These are phyloP conservation scores for Porites lutea DNA, from an alignment of 64 coral and sea anemone genomes.

Conservation along the genomic window DNA sequence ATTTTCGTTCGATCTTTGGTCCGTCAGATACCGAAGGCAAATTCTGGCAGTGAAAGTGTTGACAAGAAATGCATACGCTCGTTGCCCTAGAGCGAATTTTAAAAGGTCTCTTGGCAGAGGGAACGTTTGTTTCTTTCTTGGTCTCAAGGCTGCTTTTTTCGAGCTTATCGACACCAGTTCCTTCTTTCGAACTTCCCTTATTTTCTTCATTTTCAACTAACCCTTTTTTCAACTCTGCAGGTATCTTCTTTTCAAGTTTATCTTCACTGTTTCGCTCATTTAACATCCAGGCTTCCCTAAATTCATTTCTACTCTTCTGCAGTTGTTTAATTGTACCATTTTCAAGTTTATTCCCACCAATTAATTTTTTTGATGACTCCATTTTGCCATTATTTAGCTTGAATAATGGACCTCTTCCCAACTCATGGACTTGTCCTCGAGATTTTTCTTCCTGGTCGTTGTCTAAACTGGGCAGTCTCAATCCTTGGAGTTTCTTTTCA, in stretches of 20 bases:
- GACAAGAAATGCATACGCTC: not conserved
- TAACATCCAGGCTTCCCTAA: too few species aligned
- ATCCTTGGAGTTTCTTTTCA: too few species aligned
- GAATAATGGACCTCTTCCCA: too few species aligned
- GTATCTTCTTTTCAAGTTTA: too few species aligned
- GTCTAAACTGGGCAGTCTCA: too few species aligned
- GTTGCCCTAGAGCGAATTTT: constrained; percentile 3
- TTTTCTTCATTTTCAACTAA: not conserved
- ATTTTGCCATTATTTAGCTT: too few species aligned
- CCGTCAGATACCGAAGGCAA: not conserved
- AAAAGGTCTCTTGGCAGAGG: not conserved
- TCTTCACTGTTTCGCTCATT: not conserved
- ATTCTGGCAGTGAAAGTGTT: not conserved
- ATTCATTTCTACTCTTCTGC: too few species aligned
- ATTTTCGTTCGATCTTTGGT: not conserved
- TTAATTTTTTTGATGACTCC: too few species aligned
- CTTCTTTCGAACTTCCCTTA: not conserved
- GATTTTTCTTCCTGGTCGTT: too few species aligned
- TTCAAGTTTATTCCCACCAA: too few species aligned
- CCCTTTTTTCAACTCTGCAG: not conserved
- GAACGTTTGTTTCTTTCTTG: not conserved
- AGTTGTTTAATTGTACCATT: too few species aligned
- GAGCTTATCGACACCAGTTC: not conserved
- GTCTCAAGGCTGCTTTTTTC: not conserved
- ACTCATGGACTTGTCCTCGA: too few species aligned